A percentile compares a stretch with the other conserved stretches of the same genome.
These are phyloP conservation scores for Graptemys geographica DNA, from an alignment of 2,797 vertebrate species.

Conservation along the genomic window DNA sequence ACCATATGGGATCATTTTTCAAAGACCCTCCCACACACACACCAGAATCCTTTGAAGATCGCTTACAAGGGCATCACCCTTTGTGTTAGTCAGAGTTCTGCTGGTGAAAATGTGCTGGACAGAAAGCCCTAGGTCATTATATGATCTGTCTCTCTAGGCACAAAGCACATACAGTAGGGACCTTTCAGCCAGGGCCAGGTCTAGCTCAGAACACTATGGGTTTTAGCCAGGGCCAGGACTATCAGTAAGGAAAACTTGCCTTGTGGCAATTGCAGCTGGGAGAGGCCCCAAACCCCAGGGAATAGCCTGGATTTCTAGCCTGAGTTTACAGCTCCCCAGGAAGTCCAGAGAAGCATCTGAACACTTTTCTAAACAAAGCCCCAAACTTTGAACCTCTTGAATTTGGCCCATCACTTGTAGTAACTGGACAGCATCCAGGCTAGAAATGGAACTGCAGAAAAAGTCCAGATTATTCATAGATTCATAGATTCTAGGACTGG, in stretches of 20 bases:
- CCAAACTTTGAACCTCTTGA: neutral
- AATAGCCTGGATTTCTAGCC: neutral
- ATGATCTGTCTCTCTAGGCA: neutral
- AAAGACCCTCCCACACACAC: neutral
- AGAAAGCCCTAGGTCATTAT: neutral
- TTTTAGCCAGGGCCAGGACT: neutral
- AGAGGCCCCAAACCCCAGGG: neutral
- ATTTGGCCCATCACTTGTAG: neutral
- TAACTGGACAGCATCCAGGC: neutral
- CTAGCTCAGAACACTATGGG: neutral
- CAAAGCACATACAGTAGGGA: neutral
- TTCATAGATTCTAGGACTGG: too few species aligned
- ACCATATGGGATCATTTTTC: neutral
- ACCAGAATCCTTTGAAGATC: rapidly evolving
- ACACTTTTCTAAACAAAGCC: neutral
- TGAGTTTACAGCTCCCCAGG: neutral
- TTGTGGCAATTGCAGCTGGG: neutral
- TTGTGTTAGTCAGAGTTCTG: rapidly evolving
- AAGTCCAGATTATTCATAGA: neutral
- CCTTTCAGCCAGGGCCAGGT: slow-evolving; percentile 7
- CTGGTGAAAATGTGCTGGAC: neutral
- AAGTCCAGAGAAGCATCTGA: neutral
- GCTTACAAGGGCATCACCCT: neutral
- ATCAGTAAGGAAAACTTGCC: neutral
- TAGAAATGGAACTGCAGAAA: neutral